Base-by-base conservation (phyloP, 2,113 vertebrate genomes). In the Semnornis frantzii region DNA sequence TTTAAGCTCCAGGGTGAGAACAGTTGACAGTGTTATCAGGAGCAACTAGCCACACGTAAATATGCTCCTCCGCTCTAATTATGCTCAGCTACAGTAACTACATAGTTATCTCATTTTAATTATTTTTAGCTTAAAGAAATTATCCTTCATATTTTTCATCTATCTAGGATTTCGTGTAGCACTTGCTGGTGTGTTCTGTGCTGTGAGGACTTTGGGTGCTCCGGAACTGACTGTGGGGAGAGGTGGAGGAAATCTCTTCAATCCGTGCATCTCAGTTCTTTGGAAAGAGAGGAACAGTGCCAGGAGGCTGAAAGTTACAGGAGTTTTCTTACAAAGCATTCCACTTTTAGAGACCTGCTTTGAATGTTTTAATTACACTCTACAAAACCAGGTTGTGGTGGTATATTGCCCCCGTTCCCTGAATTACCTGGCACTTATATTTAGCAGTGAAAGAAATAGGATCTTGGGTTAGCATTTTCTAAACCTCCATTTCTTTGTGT, bases 1-100 rank as follows among this genome's bases (percentile, higher is more conserved):
- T 90, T 93, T 82, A 75, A 86, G 75, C 34, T 25, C 69, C 78
- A 3, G 2, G 9, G 33, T 3, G n/a, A 78, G 73, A 72, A 54
- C 52, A 72, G n/a, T 66, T 90, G 87, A 75, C 55, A 63, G 31
- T 50, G 15, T 79, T 94, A 85, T 65, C 58, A 55, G n/a, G 55
- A 83, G 76, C 80, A 92, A 86, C 44, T 90, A 78, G 48, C 50
- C 77, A 70, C 78, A 92, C 17, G 20, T 89, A 83, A 85, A 59
- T 57, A 75, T 28, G 6, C 54, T 58, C 7, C 54, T 58, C 24
- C 18, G 23, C n/a, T 86, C 7, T 72, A 90, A 86, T 88, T 85
- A 72, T 15, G 7, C 65, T 72, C 33, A 50, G 39, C 21, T 76
- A 9, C 33, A 62, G 30, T 65, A 95, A 65, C 33, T 5, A 8